phyloP scores from a whole-genome alignment of 1,140 invertebrate genomes.

The Drosophila mauritiana region DNA sequence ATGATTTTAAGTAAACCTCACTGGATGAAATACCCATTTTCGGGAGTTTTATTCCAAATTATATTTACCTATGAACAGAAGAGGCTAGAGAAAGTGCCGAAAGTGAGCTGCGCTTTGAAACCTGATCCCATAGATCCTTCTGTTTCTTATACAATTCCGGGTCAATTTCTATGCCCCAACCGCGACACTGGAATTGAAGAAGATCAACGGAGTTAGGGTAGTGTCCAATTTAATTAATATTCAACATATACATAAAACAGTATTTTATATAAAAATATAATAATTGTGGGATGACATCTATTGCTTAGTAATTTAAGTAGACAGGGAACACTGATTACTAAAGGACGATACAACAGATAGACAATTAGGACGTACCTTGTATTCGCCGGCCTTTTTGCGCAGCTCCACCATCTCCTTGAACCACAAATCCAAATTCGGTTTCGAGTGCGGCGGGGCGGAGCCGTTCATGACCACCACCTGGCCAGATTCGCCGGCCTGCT shows the following conservation, averaged over 20 bases:
- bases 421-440: constrained; percentile 88
- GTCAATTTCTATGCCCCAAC: constrained; percentile 94
- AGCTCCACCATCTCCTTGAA: constrained; percentile 94
- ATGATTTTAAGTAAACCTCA: no score
- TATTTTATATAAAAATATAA: no score
- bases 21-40: no score
- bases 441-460: constrained; percentile 74
- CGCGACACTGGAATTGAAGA: constrained; percentile 89
- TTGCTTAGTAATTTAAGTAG: no score
- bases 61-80: constrained; percentile 89
- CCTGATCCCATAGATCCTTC: constrained; percentile 94
- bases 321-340: no score
- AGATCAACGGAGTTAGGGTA: not conserved
- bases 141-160: constrained; percentile 93
- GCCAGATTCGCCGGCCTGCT: constrained; percentile 32
- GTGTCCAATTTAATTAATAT: not conserved
- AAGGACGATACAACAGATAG: no score
- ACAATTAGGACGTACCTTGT: constrained; percentile 88
- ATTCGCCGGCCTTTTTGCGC: constrained; percentile 95
- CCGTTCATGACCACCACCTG: constrained; percentile 75
- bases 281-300: no score
- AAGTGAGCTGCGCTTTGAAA: constrained; percentile 93
- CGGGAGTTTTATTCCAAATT: no score
- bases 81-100: constrained; percentile 94
- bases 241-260: not conserved